Evolutionary conservation across 1,140 invertebrate genomes (phyloP).

Genomic region (Agrypnia vestita): DNA sequence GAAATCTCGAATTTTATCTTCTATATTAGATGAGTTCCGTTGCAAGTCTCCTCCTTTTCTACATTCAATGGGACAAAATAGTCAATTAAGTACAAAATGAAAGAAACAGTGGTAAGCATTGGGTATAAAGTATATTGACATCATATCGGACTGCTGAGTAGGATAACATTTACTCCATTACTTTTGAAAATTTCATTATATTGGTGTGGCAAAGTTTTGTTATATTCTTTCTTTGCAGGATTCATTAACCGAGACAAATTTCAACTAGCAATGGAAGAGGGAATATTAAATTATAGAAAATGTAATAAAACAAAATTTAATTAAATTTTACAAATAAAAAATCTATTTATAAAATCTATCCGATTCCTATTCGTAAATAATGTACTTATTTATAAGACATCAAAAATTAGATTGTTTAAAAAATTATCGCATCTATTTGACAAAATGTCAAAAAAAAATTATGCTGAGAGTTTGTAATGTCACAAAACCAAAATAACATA

Average conservation of each 20-base stretch:
- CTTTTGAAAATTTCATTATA: slow-evolving; percentile 39
- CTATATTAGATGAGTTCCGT: slow-evolving; percentile 60
- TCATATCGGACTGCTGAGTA: slow-evolving; percentile 55
- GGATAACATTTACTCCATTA: slow-evolving; percentile 56
- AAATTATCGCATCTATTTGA: too few species aligned
- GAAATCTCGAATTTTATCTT: slow-evolving; percentile 60
- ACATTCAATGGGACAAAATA: slow-evolving; percentile 53
- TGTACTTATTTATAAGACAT: not conserved
- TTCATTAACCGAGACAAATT: not conserved
- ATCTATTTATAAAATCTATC: not conserved
- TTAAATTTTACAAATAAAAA: not conserved
- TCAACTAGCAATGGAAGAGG: not conserved
- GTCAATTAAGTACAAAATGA: slow-evolving; percentile 33
- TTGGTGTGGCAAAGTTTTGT: not conserved
- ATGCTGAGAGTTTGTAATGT: too few species aligned
- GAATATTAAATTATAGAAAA: not conserved
- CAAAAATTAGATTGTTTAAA: too few species aligned
- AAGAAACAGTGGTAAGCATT: slow-evolving; percentile 37
- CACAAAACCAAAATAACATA: too few species aligned
- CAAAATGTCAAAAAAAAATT: too few species aligned
- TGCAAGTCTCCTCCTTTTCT: slow-evolving; percentile 60
- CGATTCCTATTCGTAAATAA: not conserved
- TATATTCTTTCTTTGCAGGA: not conserved
- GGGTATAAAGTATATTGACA: slow-evolving; percentile 29
- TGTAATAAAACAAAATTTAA: too few species aligned